Evolutionary conservation across 2,797 vertebrate genomes (phyloP), one percentile per base, ranked within the genome.

Genomic region (Setipinna tenuifilis): DNA sequence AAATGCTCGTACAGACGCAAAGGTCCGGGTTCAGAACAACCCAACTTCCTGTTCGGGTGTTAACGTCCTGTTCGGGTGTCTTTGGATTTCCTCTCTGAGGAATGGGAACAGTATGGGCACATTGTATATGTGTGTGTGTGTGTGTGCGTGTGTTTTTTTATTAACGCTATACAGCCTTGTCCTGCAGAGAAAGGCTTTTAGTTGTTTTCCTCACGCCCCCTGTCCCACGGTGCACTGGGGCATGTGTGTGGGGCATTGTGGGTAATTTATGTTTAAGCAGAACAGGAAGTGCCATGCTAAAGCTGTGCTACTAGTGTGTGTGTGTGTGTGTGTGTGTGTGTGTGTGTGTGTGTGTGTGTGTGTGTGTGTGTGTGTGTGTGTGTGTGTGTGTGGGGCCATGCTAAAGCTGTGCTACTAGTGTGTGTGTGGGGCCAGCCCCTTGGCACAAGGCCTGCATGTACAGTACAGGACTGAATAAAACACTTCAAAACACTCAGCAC

Each of bases 391-490:
- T 44, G 31, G 19, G 17, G 71, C 71, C 35, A 41, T 44, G 35
- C 17, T 44, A 4, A 78, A 78, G 9, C 31, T 75, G 17, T 35
- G 35, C 31, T 78, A 41, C 35, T 41, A 7, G 31, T 2, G 14
- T 19, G 35, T n/a, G n/a, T 21, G 44, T 10, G 1, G 35, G 35
- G 35, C 41, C 23, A 44, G 6, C 31, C 7, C 7, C 31, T 44
- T 1, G 35, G 6, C 17, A 21, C 35, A 1, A 2, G 17, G 71
- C 31, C 35, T 78, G 71, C 71, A 44, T 78, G 71, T 78, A 78
- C 71, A 78, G 71, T 78, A 78, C 71, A 78, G 71, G 35, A 78
- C 71, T 78, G 35, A 78, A 78, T 78, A 78, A 78, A 78, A 78
- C 35, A 41, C 28, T 75, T 7, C 5, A 75, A 35, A 75, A 4